Evolutionary conservation across 2,888 invertebrate genomes (phyloP).

Genomic region (Trissoscelio sp.): DNA sequence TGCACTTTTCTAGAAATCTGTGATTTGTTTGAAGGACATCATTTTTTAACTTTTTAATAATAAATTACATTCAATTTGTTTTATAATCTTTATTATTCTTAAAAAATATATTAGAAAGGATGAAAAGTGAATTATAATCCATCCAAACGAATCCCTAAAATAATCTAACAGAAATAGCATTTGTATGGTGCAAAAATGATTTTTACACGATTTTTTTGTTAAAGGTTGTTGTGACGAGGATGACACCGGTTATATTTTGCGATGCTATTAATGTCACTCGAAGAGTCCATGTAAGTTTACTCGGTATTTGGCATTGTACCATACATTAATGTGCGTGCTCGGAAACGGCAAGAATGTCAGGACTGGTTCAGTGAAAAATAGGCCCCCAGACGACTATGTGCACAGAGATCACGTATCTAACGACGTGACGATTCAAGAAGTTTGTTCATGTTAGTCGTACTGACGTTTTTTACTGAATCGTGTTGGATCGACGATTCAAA

Average conservation of each 20-base stretch:
- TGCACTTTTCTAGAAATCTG: too few species aligned
- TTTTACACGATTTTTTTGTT: slow-evolving; percentile 44
- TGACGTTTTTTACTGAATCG: slow-evolving; percentile 14
- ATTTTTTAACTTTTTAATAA: too few species aligned
- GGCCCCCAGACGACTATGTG: slow-evolving; percentile 22
- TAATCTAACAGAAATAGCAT: slow-evolving; percentile 12
- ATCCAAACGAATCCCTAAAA: background rate
- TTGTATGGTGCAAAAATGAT: slow-evolving; percentile 13
- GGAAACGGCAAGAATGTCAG: slow-evolving; percentile 60
- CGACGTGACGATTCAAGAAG: slow-evolving; percentile 53
- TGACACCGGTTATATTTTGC: slow-evolving; percentile 41
- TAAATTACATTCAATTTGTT: too few species aligned
- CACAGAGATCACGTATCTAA: slow-evolving; percentile 37
- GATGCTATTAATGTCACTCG: slow-evolving; percentile 58
- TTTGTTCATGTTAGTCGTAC: slow-evolving; percentile 42
- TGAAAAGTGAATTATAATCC: background rate
- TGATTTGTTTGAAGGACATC: too few species aligned
- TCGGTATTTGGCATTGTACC: slow-evolving; percentile 67
- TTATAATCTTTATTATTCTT: background rate
- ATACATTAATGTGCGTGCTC: slow-evolving; percentile 59
- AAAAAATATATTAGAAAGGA: background rate
- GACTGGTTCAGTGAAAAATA: slow-evolving; percentile 59
- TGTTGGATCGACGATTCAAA: slow-evolving; percentile 21
- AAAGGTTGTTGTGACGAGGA: slow-evolving; percentile 36
- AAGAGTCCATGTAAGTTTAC: slow-evolving; percentile 50